Evolutionary conservation across 2,113 vertebrate genomes (phyloP).

Genomic region (Malurus alboscapulatus): DNA sequence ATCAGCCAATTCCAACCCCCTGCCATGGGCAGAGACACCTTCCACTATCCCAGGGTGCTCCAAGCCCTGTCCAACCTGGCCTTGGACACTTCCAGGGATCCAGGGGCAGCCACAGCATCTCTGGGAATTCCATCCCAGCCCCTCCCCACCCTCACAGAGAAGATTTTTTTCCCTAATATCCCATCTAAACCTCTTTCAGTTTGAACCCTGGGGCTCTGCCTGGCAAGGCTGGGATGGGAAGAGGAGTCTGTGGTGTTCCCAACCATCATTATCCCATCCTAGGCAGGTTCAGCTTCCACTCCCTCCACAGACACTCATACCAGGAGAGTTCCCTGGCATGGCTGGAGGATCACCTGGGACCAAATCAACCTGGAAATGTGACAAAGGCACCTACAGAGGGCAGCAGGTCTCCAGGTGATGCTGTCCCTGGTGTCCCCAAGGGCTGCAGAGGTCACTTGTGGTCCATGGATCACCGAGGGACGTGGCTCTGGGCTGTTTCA

Average conservation of each 20-base stretch:
- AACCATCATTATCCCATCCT: neutral
- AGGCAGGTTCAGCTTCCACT: neutral
- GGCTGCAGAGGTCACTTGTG: neutral
- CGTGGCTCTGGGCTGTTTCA: neutral
- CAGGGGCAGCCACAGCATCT: no score
- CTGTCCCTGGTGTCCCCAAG: neutral
- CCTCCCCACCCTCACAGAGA: no score
- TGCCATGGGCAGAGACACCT: neutral
- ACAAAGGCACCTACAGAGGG: conserved; percentile 39
- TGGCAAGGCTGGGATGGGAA: neutral
- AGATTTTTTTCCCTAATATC: no score
- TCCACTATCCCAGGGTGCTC: neutral
- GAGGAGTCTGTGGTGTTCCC: neutral
- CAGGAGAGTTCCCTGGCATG: neutral
- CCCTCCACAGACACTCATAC: neutral
- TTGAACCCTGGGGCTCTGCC: neutral
- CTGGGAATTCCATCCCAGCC: no score
- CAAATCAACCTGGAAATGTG: neutral
- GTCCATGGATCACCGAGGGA: neutral
- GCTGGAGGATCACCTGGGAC: neutral
- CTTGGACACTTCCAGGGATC: neutral
- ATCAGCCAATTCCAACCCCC: neutral
- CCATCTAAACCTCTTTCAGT: no score
- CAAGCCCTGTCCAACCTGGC: rapidly evolving
- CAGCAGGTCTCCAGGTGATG: conserved; percentile 25